Evolutionary conservation across 2,797 vertebrate species (phyloP).

Genomic region (Sebastolobus alascanus): DNA sequence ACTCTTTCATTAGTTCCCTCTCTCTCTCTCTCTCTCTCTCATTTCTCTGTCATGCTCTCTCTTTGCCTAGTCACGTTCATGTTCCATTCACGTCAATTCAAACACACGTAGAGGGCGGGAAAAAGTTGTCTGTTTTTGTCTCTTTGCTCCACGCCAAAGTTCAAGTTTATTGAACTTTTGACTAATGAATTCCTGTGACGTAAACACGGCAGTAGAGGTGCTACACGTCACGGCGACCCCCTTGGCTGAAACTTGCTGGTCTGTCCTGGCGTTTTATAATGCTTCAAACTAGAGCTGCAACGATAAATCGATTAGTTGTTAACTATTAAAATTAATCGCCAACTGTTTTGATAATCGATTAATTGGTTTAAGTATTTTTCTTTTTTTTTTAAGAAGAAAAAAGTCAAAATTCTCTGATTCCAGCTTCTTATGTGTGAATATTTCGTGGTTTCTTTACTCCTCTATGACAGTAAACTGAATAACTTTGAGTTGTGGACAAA

Average conservation of each 20-base stretch:
- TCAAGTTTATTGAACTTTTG: slow-evolving; percentile 22
- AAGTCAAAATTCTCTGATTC: too few relatives aligned
- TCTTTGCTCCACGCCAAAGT: slow-evolving; percentile 25
- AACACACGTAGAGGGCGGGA: neutral
- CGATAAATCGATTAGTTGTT: rapidly evolving
- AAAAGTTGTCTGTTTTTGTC: neutral
- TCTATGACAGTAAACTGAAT: too few relatives aligned
- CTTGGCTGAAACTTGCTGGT: neutral
- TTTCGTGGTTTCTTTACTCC: too few relatives aligned
- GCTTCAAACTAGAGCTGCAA: too few relatives aligned
- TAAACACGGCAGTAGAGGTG: neutral
- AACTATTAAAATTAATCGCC: too few relatives aligned
- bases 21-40: neutral
- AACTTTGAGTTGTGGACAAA: too few relatives aligned
- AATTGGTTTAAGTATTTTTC: too few relatives aligned
- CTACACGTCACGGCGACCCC: neutral
- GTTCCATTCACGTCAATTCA: neutral
- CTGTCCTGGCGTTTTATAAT: neutral
- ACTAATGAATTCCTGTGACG: slow-evolving; percentile 12
- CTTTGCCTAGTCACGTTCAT: neutral
- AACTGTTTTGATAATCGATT: too few relatives aligned
- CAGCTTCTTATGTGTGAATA: too few relatives aligned
- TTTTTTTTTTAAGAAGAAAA: too few relatives aligned
- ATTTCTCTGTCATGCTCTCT: neutral
- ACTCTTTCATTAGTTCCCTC: neutral